phyloP scores from a whole-genome alignment of 64 coral and sea anemone species.

The Actinia tenebrosa region DNA sequence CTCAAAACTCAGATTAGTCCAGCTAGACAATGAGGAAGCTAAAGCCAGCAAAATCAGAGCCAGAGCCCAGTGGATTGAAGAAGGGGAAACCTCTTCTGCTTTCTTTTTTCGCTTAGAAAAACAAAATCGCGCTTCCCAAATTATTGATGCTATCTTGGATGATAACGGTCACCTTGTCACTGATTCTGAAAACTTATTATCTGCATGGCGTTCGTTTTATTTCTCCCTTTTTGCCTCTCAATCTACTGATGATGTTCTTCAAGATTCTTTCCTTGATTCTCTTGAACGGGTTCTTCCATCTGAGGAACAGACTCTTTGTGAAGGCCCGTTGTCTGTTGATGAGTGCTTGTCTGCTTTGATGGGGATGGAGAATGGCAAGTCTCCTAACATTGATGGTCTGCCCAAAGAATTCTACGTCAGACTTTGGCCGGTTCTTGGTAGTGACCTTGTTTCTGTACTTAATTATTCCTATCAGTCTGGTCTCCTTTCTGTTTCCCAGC shows the following conservation, averaged over 20 bases:
- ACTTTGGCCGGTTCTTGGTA: neutral
- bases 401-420: slow-evolving; percentile 24
- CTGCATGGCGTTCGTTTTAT: neutral
- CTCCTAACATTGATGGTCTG: slow-evolving; percentile 31
- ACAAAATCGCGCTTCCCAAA: neutral
- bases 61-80: neutral
- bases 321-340: neutral
- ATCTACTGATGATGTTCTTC: neutral
- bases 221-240: neutral
- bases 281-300: neutral
- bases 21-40: neutral
- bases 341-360: neutral
- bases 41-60: neutral
- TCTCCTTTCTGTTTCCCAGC: slow-evolving; percentile 1
- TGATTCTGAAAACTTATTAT: neutral
- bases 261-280: neutral
- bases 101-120: slow-evolving; percentile 5
- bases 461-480: neutral
- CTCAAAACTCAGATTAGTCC: neutral
- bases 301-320: neutral
- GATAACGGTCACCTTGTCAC: neutral
- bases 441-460: neutral
- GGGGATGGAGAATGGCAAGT: neutral
- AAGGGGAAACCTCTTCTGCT: neutral
- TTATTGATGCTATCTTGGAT: neutral